Percentiles rank a stretch among this genome's conserved stretches.
phyloP scores from a whole-genome alignment of 2,888 invertebrate species.

The Hoplodrina blanda region DNA sequence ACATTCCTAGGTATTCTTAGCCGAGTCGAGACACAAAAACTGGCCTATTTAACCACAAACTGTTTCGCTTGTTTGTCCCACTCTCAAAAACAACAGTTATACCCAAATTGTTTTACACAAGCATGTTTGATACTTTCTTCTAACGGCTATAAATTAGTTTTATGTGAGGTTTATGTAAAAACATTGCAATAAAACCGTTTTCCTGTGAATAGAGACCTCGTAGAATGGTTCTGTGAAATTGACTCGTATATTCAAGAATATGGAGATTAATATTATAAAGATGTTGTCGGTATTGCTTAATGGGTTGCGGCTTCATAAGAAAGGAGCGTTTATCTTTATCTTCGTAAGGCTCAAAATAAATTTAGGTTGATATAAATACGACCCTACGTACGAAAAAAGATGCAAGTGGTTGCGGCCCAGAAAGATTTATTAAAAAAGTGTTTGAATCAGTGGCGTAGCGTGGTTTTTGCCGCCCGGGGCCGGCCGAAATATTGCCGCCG shows the following conservation, averaged over 20 bases:
- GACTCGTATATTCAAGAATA: constrained; percentile 55
- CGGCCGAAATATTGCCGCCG: no score
- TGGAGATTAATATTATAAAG: constrained; percentile 49
- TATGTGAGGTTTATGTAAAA: constrained; percentile 84
- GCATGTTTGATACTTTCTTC: constrained; percentile 51
- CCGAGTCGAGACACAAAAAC: not conserved
- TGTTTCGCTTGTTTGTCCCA: constrained; percentile 18
- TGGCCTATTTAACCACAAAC: not conserved
- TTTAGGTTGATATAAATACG: no score
- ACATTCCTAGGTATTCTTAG: no score
- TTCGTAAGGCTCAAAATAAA: no score
- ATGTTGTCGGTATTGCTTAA: constrained; percentile 7
- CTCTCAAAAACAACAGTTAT: constrained; percentile 36
- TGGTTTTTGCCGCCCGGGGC: no score
- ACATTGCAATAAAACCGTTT: constrained; percentile 81
- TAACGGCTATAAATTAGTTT: constrained; percentile 80
- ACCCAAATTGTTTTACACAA: constrained; percentile 44
- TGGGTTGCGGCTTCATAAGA: not conserved
- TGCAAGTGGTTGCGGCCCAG: no score
- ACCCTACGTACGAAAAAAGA: no score
- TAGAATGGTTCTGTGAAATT: constrained; percentile 64
- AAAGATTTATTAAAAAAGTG: no score
- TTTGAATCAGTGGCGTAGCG: no score
- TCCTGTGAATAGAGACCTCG: constrained; percentile 73
- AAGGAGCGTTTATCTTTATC: not conserved